These are phyloP conservation scores for Phylloscopus trochiloides DNA, from an alignment of 2,113 vertebrate genomes.

Conservation along the genomic window DNA sequence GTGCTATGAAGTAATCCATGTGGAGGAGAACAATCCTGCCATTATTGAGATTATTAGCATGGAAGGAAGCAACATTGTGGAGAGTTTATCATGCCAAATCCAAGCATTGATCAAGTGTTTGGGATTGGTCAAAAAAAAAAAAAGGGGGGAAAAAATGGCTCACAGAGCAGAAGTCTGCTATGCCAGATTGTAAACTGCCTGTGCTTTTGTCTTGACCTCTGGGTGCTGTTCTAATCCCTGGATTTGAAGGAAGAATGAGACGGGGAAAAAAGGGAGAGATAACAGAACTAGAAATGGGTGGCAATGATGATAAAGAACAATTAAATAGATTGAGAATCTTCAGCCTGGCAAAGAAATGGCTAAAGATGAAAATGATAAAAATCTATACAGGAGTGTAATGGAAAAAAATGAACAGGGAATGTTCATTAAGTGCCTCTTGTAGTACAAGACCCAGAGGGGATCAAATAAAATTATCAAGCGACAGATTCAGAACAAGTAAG, in stretches of 20 bases:
- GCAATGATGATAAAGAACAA: constrained; percentile 6
- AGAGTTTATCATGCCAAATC: not conserved
- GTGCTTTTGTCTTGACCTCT: not conserved
- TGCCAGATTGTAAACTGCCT: not conserved
- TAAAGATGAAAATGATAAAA: not conserved
- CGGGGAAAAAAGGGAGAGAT: rapidly evolving
- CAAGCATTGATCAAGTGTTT: not conserved
- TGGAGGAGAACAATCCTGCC: not conserved
- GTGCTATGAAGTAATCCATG: not conserved
- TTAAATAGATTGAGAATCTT: constrained; percentile 18
- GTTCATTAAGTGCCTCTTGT: constrained; percentile 31
- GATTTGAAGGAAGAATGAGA: not conserved
- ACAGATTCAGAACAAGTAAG: not conserved
- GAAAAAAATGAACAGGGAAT: not conserved
- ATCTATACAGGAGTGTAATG: not conserved
- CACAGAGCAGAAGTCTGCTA: not conserved
- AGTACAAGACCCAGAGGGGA: constrained; percentile 8
- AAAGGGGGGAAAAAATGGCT: not conserved
- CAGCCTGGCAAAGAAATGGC: not conserved
- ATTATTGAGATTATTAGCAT: not conserved
- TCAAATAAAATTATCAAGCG: constrained; percentile 20
- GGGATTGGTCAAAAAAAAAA: not conserved
- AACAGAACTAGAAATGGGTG: not conserved
- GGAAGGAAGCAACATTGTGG: not conserved
- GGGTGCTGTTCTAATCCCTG: not conserved